phyloP scores from a whole-genome alignment of 2,797 vertebrate genomes.

The Pipistrellus pipistrellus region DNA sequence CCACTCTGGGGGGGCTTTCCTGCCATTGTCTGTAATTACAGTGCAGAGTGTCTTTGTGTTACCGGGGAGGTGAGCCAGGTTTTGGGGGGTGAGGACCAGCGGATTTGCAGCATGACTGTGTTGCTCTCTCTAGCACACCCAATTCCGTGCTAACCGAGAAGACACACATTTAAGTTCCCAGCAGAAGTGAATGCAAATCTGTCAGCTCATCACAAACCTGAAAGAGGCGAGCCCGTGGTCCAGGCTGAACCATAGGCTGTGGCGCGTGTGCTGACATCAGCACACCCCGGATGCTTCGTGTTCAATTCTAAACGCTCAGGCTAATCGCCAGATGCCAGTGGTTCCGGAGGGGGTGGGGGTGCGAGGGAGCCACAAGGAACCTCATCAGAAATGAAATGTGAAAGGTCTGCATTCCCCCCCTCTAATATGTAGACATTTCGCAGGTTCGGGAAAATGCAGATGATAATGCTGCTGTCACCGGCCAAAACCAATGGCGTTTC shows the following conservation, averaged over 20 bases:
- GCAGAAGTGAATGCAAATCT: constrained; percentile 69
- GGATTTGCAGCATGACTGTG: constrained; percentile 48
- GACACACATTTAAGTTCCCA: constrained; percentile 54
- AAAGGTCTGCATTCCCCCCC: constrained; percentile 83
- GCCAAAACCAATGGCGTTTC: constrained; percentile 75
- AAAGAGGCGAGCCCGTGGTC: constrained; percentile 62
- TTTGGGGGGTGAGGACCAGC: neutral
- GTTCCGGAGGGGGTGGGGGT: constrained; percentile 66
- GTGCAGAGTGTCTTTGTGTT: constrained; percentile 50
- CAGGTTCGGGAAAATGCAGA: constrained; percentile 83
- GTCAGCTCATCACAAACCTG: constrained; percentile 73
- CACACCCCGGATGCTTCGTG: constrained; percentile 65
- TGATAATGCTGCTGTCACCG: constrained; percentile 78
- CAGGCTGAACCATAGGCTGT: neutral
- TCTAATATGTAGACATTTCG: constrained; percentile 83
- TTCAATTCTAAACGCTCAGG: constrained; percentile 72
- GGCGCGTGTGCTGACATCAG: constrained; percentile 80
- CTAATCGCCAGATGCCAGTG: constrained; percentile 84
- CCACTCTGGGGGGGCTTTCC: constrained; percentile 80
- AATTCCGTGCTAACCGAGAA: constrained; percentile 25
- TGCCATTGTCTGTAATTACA: constrained; percentile 85
- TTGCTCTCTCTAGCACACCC: neutral
- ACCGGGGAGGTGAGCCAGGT: constrained; percentile 57
- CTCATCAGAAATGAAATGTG: constrained; percentile 84
- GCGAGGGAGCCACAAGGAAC: constrained; percentile 49